Conservation (phyloP, 2,797 vertebrate genomes). For the Bradypodion ventrale region DNA sequence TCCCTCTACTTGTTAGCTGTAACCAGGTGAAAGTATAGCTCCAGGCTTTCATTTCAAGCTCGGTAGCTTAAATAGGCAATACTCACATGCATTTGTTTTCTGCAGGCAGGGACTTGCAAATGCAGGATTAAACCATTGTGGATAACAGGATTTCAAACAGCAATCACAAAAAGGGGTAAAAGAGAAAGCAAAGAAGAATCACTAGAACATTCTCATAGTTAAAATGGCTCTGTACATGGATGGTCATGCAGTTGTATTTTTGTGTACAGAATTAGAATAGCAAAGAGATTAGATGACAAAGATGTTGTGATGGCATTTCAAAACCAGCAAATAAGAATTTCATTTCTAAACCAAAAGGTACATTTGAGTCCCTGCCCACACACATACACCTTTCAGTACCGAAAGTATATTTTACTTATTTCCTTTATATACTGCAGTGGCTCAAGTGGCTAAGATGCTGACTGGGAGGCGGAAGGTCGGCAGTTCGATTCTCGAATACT, state of each 20-base stretch:
- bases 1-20: conserved; percentile 27
- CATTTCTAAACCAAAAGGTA: conserved; percentile 43
- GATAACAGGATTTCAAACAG: background rate
- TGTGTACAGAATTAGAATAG: conserved; percentile 9
- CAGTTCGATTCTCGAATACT: too few relatives aligned
- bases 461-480: too few relatives aligned
- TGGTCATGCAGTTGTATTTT: conserved; percentile 14
- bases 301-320: conserved; percentile 32
- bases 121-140: conserved; percentile 27
- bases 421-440: background rate
- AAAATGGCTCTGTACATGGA: background rate
- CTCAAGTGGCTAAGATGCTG: too few relatives aligned
- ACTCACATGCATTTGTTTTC: conserved; percentile 12
- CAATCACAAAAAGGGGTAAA: conserved; percentile 9
- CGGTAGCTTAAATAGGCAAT: background rate
- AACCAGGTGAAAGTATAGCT: conserved; percentile 39
- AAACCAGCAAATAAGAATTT: conserved; percentile 62
- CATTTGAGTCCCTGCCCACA: background rate
- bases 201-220: background rate
- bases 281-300: conserved; percentile 56
- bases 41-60: conserved; percentile 43
- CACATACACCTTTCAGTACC: background rate
- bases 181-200: too few relatives aligned
- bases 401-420: background rate
- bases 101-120: conserved; percentile 49